Evolutionary conservation across 1,140 invertebrate species (phyloP), one percentile per base, ranked within the genome.

Genomic region (Chrysopa pallens): DNA sequence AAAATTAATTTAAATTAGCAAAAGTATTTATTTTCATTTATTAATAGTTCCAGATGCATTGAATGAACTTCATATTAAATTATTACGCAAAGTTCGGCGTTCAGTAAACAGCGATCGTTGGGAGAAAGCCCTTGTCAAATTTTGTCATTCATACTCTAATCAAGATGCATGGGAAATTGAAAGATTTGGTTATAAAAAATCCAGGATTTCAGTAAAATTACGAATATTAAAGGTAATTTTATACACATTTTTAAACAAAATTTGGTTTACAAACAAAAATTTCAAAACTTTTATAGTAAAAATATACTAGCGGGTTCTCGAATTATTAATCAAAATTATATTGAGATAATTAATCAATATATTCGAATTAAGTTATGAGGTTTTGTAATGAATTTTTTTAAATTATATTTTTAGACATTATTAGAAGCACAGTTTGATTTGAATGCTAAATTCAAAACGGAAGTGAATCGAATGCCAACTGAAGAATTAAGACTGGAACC

Each of bases 91-190:
- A 66, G 78, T 82, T 36, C 73, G 84, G 39, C 90, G 85, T 64
- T 80, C 76, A 48, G 81, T 92, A 13, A 48, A 46, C 36, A 33
- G 8, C 8, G 88, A 91, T 51, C 80, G 81, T 65, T 96, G 92
- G 92, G 90, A 96, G 60, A 78, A 74, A 55, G 75, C 76, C 43
- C 59, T 96, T 44, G 78, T 87, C 39, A 93, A 91, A 66, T 91
- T 94, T 66, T 89, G 86, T 65, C 81, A 91, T 55, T 75, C 77
- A 31, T 91, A 88, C 58, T 83, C 79, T 36, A 74, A 80, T 48
- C 81, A 90, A 55, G 92, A 96, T 74, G 90, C 84, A 44, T 95
- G 90, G 90, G 90, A 96, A 68, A 69, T 97, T 38, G 93, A 96
- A 63, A 71, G 87, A 47, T 92, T 92, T 73, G 91, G 92, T 31